These are phyloP conservation scores for Procavia capensis DNA, from an alignment of 2,113 vertebrate genomes.

Conservation along the genomic window DNA sequence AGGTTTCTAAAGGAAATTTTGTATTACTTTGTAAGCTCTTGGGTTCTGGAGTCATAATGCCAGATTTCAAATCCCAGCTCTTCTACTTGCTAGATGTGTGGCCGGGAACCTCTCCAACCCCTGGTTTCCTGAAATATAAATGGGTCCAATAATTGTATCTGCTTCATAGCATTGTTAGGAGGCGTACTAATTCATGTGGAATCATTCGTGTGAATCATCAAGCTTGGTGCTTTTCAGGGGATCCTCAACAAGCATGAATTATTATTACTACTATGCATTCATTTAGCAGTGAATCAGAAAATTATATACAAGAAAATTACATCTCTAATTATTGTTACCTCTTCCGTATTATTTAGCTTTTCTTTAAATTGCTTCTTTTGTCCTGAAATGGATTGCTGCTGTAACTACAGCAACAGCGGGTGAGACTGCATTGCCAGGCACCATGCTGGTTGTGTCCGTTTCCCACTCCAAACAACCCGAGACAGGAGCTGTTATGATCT, in stretches of 20 bases:
- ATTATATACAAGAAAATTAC: neutral
- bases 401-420: neutral
- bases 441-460: neutral
- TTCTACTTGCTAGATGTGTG: neutral
- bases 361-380: neutral
- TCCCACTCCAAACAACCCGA: neutral
- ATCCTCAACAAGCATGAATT: neutral
- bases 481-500: neutral
- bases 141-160: neutral
- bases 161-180: neutral
- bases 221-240: neutral
- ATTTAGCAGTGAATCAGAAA: neutral
- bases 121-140: neutral
- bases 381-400: neutral
- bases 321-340: neutral
- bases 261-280: neutral
- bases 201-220: neutral
- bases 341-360: neutral
- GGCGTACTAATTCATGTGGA: neutral
- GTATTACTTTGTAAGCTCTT: neutral
- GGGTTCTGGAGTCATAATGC: neutral
- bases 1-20: neutral
- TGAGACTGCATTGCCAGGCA: neutral
- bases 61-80: conserved; percentile 2
- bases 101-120: neutral